Evolutionary conservation across 1,140 invertebrate species (phyloP).

Genomic region (Goniozus legneri): DNA sequence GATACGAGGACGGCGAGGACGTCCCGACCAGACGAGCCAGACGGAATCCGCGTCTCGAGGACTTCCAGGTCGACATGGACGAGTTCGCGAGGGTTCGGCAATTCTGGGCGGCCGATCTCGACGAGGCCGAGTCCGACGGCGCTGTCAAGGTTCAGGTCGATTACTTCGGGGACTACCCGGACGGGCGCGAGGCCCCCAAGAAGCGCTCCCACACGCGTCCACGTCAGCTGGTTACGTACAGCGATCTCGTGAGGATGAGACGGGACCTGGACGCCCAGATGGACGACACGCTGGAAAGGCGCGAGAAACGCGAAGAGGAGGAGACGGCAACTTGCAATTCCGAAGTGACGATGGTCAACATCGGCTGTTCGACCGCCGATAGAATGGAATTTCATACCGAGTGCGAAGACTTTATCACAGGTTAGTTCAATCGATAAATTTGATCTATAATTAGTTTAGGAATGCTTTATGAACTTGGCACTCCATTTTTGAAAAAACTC

Average conservation of each 20-base stretch:
- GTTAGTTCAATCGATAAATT: too few species aligned
- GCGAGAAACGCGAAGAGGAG: constrained; percentile 44
- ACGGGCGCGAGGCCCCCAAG: constrained; percentile 28
- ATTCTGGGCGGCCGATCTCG: constrained; percentile 30
- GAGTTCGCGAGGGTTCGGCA: constrained; percentile 25
- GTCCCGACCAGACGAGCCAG: constrained; percentile 14
- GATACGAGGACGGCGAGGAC: neutral
- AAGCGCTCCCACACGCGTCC: constrained; percentile 25
- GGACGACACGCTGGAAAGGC: constrained; percentile 38
- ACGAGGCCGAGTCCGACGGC: constrained; percentile 24
- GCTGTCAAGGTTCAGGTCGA: constrained; percentile 36
- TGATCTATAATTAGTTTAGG: too few species aligned
- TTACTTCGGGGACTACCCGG: constrained; percentile 44
- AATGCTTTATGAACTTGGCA: too few species aligned
- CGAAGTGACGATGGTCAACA: constrained; percentile 60
- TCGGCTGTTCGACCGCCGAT: constrained; percentile 68
- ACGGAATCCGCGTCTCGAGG: constrained; percentile 28
- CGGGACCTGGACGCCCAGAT: constrained; percentile 29
- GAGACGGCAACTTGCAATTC: constrained; percentile 42
- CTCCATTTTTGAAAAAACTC: too few species aligned
- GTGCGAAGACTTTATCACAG: constrained; percentile 59
- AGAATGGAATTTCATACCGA: constrained; percentile 69
- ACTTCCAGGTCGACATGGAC: constrained; percentile 35
- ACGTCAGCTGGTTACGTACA: constrained; percentile 26
- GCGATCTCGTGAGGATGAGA: constrained; percentile 34